Percentiles rank a stretch among this genome's conserved stretches.
Evolutionary conservation across 2,888 invertebrate genomes (phyloP).

Genomic region (Hypsopygia costalis): DNA sequence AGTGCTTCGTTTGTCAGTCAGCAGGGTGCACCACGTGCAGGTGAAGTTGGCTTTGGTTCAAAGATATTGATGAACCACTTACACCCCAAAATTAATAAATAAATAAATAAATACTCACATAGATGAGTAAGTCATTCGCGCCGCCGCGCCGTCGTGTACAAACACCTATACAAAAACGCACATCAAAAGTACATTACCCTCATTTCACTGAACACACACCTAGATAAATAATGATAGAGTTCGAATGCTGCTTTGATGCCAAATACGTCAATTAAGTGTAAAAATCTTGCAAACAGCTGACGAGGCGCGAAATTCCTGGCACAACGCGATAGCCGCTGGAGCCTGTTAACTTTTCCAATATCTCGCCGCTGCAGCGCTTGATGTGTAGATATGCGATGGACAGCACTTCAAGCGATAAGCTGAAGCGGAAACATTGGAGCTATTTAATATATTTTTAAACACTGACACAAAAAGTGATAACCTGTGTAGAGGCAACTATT

Average conservation of each 20-base stretch:
- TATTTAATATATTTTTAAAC: no score
- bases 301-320: slow-evolving; percentile 17
- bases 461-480: no score
- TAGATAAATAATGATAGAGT: not conserved
- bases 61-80: no score
- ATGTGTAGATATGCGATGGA: slow-evolving; percentile 5
- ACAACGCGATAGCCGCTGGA: slow-evolving; percentile 13
- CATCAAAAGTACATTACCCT: not conserved
- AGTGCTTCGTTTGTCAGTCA: no score
- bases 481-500: not conserved
- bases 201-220: not conserved
- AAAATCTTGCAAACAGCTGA: slow-evolving; percentile 1
- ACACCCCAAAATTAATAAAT: no score
- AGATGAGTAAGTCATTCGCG: no score
- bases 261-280: not conserved
- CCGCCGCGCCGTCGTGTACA: no score
- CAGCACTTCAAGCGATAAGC: not conserved
- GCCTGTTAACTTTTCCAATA: slow-evolving; percentile 27
- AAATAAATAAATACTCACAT: no score
- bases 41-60: no score
- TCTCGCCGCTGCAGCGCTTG: slow-evolving; percentile 16
- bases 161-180: not conserved
- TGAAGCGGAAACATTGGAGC: no score
- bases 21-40: no score
- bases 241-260: not conserved